A percentile compares a stretch with the other conserved stretches of the same genome.
These are phyloP conservation scores for Pseudachorutes palmiensis DNA, from an alignment of 1,140 invertebrate species.

Conservation along the genomic window DNA sequence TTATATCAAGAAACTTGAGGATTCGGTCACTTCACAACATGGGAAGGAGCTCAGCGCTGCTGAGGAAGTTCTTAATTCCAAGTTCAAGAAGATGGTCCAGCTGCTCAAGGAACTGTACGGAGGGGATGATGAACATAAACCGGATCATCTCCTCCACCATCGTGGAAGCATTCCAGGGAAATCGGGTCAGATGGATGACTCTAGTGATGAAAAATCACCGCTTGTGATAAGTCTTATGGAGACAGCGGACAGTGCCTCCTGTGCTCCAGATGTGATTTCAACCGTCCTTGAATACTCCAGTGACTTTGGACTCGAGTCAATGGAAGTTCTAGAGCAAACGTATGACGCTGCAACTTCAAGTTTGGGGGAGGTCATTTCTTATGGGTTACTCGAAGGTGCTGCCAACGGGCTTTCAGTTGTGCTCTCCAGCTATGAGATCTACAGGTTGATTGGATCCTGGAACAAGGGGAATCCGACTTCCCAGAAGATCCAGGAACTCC, in stretches of 20 bases:
- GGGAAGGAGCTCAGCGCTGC: not conserved
- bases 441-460: not conserved
- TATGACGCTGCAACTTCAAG: not conserved
- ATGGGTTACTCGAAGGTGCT: not conserved
- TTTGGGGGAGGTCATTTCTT: not conserved
- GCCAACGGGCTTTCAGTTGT: not conserved
- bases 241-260: not conserved
- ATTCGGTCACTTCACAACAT: not conserved
- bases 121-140: not conserved
- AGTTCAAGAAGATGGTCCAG: not conserved
- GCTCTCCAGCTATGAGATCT: not conserved
- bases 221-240: conserved; percentile 2
- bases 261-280: conserved; percentile 1
- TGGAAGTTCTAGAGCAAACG: not conserved
- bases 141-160: not conserved
- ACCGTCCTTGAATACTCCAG: conserved; percentile 3
- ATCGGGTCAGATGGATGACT: not conserved
- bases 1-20: not conserved
- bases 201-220: not conserved
- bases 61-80: not conserved
- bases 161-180: not conserved
- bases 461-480: not conserved
- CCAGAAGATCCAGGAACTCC: not conserved
- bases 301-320: conserved; percentile 7
- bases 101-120: not conserved